phyloP scores from a whole-genome alignment of 2,888 invertebrate species.

The Nowickia ferox region DNA sequence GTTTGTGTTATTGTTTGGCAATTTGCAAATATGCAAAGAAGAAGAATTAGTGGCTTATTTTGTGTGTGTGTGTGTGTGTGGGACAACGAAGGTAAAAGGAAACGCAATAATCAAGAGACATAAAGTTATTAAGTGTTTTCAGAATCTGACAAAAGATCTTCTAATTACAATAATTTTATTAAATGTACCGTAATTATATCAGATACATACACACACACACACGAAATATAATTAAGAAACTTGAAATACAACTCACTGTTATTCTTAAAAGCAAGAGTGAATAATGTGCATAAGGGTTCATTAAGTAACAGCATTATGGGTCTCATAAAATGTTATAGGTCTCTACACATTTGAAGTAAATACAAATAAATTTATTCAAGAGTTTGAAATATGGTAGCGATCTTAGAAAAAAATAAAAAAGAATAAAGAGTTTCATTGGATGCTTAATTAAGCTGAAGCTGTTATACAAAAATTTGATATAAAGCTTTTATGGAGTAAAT shows the following conservation, averaged over 20 bases:
- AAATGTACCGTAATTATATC: conserved; percentile 34
- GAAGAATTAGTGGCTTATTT: not conserved
- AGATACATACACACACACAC: not conserved
- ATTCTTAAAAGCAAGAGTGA: not conserved
- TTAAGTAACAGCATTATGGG: not conserved
- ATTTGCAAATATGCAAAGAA: not conserved
- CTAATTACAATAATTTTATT: conserved; percentile 47
- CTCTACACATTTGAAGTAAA: too few relatives aligned
- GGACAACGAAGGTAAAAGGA: not conserved
- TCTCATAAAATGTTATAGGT: too few relatives aligned
- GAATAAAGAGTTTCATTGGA: too few relatives aligned
- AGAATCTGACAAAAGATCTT: conserved; percentile 49
- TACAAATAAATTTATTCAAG: too few relatives aligned
- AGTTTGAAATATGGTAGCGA: too few relatives aligned
- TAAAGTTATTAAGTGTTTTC: conserved; percentile 49
- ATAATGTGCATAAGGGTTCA: not conserved
- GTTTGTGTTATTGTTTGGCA: not conserved
- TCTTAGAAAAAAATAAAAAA: too few relatives aligned
- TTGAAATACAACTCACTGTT: conserved; percentile 8
- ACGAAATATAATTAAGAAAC: conserved; percentile 38
- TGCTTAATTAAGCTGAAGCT: too few relatives aligned
- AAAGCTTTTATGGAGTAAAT: too few relatives aligned
- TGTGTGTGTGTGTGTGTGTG: not conserved
- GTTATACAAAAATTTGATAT: too few relatives aligned
- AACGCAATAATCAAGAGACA: conserved; percentile 23